Conservation (phyloP, 2,888 invertebrate species). For the Habroteleia sp. region DNA sequence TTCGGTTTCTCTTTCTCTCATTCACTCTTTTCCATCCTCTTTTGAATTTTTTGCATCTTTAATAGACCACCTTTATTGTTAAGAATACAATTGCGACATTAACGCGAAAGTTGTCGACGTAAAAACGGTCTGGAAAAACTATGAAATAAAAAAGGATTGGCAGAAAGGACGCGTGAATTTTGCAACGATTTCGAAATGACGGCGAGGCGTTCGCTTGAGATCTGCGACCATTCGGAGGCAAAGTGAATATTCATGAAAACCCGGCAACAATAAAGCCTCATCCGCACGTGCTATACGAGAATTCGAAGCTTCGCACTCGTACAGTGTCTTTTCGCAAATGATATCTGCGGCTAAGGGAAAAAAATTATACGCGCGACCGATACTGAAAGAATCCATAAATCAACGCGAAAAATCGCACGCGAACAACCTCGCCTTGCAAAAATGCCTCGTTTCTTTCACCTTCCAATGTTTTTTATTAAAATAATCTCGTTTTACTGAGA, state of each 20-base stretch:
- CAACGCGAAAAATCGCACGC: too few species aligned
- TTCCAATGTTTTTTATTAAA: too few species aligned
- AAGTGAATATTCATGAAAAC: slow-evolving; percentile 74
- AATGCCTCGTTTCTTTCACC: too few species aligned
- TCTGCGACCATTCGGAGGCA: slow-evolving; percentile 63
- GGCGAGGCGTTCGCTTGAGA: slow-evolving; percentile 40
- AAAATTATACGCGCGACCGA: slow-evolving; percentile 35
- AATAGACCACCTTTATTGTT: neutral
- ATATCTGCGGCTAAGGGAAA: neutral
- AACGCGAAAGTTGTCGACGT: neutral
- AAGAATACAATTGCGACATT: slow-evolving; percentile 3
- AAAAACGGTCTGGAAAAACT: slow-evolving; percentile 4
- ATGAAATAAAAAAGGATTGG: slow-evolving; percentile 4
- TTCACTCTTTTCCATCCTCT: too few species aligned
- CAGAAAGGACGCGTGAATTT: slow-evolving; percentile 30
- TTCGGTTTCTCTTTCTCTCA: too few species aligned
- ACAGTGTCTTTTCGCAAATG: slow-evolving; percentile 19
- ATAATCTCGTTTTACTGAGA: too few species aligned
- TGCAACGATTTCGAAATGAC: slow-evolving; percentile 55
- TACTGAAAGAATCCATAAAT: slow-evolving; percentile 30
- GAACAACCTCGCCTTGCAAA: slow-evolving; percentile 11
- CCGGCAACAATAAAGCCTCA: slow-evolving; percentile 66
- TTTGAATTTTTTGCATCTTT: too few species aligned
- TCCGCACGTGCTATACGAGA: slow-evolving; percentile 54
- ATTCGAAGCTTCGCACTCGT: too few species aligned